Conservation (phyloP, 2,113 vertebrate species). For the Anoplopoma fimbria region DNA sequence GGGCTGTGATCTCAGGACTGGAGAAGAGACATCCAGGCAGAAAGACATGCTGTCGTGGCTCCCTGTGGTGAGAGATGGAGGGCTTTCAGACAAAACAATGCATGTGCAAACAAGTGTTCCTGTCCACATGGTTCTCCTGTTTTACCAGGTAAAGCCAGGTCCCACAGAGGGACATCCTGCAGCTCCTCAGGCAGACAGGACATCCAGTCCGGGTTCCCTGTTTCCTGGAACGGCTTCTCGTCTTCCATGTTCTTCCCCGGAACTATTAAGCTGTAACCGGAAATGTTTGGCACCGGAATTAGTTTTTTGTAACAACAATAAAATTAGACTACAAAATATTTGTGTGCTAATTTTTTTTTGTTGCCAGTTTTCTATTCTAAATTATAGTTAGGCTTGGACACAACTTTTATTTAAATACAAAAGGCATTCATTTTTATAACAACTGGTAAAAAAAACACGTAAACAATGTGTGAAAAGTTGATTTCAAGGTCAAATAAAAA, state of each 20-base stretch:
- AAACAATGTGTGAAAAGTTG: neutral
- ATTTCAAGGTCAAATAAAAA: neutral
- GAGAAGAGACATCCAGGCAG: slow-evolving; percentile 73
- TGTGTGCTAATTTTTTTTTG: too few relatives aligned
- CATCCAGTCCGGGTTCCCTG: slow-evolving; percentile 71
- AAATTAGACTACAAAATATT: too few relatives aligned
- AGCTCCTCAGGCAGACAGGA: slow-evolving; percentile 63
- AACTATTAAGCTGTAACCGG: fast-evolving
- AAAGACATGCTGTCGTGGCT: slow-evolving; percentile 81
- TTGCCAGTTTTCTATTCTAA: too few relatives aligned
- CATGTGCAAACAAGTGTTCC: too few relatives aligned
- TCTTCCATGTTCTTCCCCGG: slow-evolving; percentile 26
- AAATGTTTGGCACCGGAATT: too few relatives aligned
- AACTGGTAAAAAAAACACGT: neutral
- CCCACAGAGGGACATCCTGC: slow-evolving; percentile 72
- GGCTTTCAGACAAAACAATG: too few relatives aligned
- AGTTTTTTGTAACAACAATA: slow-evolving; percentile 15
- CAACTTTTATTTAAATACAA: too few relatives aligned
- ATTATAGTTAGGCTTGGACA: too few relatives aligned
- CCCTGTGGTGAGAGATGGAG: slow-evolving; percentile 54
- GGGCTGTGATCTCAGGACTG: slow-evolving; percentile 62
- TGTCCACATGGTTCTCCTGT: neutral
- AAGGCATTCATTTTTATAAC: neutral
- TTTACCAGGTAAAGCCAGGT: slow-evolving; percentile 73
- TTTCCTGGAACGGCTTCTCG: neutral